Base-by-base conservation (phyloP, 2,113 vertebrate species). In the Himantopus leucocephalus region DNA sequence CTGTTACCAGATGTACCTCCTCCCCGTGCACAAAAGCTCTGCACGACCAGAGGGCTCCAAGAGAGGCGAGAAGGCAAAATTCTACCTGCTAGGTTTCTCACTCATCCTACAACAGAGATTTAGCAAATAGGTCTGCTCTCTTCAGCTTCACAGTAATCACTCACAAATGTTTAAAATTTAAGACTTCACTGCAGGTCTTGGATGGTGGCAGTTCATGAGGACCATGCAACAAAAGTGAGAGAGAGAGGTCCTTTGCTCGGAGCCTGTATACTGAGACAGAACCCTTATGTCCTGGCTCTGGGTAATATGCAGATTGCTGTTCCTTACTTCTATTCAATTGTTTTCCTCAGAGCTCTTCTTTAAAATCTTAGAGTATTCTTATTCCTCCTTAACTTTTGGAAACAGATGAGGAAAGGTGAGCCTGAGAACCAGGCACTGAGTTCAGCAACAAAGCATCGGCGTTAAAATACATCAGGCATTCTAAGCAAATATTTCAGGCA, bases 41-140 rank as follows among this genome's bases (percentile, higher is more conserved):
- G 73, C 43, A 30, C 0, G 0, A 76, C 23, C n/a, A 50, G 35
- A 0, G 0, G 10, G 29, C 39, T 64, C 53, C 60, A 71, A 43
- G 55, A 67, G 43, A 81, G 13, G 39, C 4, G 0, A 78, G 62
- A 78, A 78, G 37, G 52, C n/a, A 71, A 81, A 91, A 63, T 22
- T 29, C 91, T 66, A 9, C 47, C 67, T 50, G 53, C 16, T 50
- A 58, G 12, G 23, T 41, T 53, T 85, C 45, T 75, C 3, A 0
- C 10, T 48, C 47, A 26, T 48, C 22, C 39, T 48, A 8, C 47
- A 64, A 22, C 5, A 52, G 8, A 45, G 32, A 32, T 41, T 60
- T 47, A 76, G 45, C 29, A 91, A 85, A 82, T 5, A 2, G 2
- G 18, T 43, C 24, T 0, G 1, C 35, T 71, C 35, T 66, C 43